Evolutionary conservation across 2,113 vertebrate species (phyloP).

Genomic region (Sapayoa aenigma): DNA sequence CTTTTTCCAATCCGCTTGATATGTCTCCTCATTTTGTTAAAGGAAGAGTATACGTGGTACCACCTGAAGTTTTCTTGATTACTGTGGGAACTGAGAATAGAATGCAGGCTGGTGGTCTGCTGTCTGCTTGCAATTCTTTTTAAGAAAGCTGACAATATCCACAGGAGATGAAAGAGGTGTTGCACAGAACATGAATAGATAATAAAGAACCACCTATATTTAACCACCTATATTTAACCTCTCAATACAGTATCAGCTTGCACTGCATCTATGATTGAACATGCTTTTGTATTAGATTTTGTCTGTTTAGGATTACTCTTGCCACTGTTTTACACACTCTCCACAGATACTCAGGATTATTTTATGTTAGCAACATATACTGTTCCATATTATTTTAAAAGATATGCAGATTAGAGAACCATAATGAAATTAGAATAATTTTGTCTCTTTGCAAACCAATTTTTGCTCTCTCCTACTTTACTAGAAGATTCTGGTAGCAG

Average conservation of each 20-base stretch:
- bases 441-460: not conserved
- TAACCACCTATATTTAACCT: not conserved
- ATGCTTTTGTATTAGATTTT: not conserved
- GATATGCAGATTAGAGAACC: not conserved
- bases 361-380: not conserved
- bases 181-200: not conserved
- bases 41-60: not conserved
- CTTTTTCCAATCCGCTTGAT: not conserved
- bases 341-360: not conserved
- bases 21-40: fast-evolving
- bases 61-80: not conserved
- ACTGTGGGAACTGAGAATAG: not conserved
- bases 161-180: not conserved
- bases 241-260: not conserved
- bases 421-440: not conserved
- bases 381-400: not conserved
- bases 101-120: not conserved
- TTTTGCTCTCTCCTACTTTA: not conserved
- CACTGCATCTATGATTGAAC: not conserved
- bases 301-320: not conserved
- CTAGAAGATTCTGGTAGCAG: not conserved
- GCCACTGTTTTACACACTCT: not conserved
- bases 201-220: not conserved
- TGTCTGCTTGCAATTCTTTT: not conserved
- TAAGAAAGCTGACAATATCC: not conserved